Evolutionary conservation across 2,797 vertebrate species (phyloP).

Genomic region (Poecilia gillii): DNA sequence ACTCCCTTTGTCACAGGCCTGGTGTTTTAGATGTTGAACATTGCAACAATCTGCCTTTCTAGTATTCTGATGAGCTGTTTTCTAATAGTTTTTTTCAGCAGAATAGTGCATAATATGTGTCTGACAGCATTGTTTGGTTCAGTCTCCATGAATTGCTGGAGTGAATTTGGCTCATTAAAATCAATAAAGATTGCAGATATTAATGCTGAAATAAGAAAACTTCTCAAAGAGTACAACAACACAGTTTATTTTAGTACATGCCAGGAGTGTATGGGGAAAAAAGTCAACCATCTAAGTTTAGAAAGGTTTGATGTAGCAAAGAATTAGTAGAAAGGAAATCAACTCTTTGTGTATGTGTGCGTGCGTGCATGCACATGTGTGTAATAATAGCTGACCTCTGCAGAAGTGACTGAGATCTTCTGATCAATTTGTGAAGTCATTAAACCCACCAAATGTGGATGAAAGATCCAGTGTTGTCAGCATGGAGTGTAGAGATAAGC

Average conservation of each 20-base stretch:
- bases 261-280: background rate
- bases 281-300: background rate
- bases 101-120: background rate
- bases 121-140: background rate
- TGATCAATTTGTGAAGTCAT: slow-evolving; percentile 68
- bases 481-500: slow-evolving; percentile 45
- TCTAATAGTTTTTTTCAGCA: background rate
- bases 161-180: background rate
- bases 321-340: background rate
- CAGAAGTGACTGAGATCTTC: slow-evolving; percentile 52
- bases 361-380: background rate
- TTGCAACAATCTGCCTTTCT: background rate
- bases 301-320: background rate
- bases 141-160: background rate
- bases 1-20: background rate
- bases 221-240: background rate
- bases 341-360: background rate
- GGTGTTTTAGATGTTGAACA: background rate
- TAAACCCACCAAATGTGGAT: slow-evolving; percentile 55
- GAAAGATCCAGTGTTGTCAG: slow-evolving; percentile 42
- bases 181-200: background rate
- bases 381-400: slow-evolving; percentile 45
- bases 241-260: background rate
- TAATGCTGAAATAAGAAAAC: background rate
- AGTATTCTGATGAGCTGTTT: background rate